Base-by-base conservation (phyloP, 2,113 vertebrate genomes). In the Poeciliopsis prolifica region DNA sequence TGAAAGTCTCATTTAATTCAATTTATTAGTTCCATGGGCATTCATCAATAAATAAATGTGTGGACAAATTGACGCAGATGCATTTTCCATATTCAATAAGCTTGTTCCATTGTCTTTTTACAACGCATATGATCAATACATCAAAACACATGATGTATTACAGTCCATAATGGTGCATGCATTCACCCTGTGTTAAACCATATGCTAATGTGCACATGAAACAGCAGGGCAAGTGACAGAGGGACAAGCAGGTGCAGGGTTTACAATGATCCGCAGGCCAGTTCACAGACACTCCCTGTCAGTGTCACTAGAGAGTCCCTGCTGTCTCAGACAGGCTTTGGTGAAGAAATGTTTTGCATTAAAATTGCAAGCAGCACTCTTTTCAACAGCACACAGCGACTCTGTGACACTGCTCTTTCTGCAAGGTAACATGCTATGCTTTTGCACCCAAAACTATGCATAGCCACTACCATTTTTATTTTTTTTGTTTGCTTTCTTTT, bases 291-390 rank as follows among this genome's bases (percentile, higher is more conserved):
- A 77, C 82, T 86, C 74, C 70, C 83, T 84, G 86, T 87, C 92
- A 89, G 74, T 33, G 75, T 82, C 86, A 87, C 87, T 83, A 72
- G 75, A 88, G 82, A 87, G 84, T 86, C 86, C 80, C 86, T 85
- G 86, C 87, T 88, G 86, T 89, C 86, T 89, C 75, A 83, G 83
- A 85, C 91, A 88, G 88, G 86, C 86, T 88, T 89, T 75, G 72
- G 83, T 71, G 81, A 42, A 90, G 83, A 85, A 74, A 77, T 82
- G 79, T 84, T 89, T 77, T 77, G 91, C 90, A 93, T 95, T 88
- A 85, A 91, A 87, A 93, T 90, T 82, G 81, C 85, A 87, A 79
- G 81, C 80, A 88, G 76, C 79, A 64, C 84, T 72, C 74, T 62
- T 67, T 71, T 64, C 74, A 80, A 71, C 62, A 1, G 19, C 68